Percentiles rank a stretch among this genome's conserved stretches.
Evolutionary conservation across 2,797 vertebrate species (phyloP).

Genomic region (Cynopterus sphinx): DNA sequence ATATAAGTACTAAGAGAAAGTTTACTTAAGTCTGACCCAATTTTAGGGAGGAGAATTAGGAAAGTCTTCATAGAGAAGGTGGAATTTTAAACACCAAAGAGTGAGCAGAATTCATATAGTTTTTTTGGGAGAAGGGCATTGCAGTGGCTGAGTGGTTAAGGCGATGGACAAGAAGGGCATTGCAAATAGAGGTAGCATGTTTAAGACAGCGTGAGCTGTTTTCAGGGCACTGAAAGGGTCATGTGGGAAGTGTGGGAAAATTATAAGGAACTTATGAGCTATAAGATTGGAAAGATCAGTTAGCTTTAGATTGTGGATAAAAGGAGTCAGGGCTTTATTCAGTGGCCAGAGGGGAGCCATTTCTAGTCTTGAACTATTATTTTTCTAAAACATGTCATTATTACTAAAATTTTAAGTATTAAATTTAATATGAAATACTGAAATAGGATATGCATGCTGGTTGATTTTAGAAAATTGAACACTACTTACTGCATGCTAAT

Average conservation of each 20-base stretch:
- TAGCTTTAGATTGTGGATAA: background rate
- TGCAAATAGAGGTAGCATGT: background rate
- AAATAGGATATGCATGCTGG: background rate
- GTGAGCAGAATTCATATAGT: background rate
- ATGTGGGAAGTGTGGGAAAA: background rate
- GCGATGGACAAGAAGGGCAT: background rate
- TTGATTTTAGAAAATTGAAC: constrained; percentile 14
- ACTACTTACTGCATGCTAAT: background rate
- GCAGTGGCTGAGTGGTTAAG: background rate
- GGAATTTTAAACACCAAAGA: background rate
- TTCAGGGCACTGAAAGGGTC: background rate
- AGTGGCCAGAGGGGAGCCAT: background rate
- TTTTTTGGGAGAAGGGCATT: background rate
- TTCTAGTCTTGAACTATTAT: constrained; percentile 18
- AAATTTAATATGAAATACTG: background rate
- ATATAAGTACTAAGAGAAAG: background rate
- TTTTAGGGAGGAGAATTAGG: background rate
- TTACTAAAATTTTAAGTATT: constrained; percentile 1
- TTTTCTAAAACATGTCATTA: background rate
- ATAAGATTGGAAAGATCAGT: background rate
- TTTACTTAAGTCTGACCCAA: background rate
- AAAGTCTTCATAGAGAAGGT: background rate
- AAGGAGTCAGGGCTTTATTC: background rate
- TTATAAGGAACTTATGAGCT: background rate
- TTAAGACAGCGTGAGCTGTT: background rate